Percentiles rank a stretch among this genome's conserved stretches.
Evolutionary conservation across 2,113 vertebrate species (phyloP).

Genomic region (Poecilia latipinna): DNA sequence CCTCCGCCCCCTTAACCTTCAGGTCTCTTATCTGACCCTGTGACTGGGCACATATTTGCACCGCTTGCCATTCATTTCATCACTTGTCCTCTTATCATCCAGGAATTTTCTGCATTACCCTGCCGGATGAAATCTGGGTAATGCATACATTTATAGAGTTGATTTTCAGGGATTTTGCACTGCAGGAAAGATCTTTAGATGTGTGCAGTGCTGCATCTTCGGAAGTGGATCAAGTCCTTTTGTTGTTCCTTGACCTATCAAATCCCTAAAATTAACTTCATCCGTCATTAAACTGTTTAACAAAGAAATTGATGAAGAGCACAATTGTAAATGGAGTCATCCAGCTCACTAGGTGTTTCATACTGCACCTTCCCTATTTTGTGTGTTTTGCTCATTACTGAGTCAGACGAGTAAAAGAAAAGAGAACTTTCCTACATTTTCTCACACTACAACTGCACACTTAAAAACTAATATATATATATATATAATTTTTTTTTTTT

Average conservation of each 20-base stretch:
- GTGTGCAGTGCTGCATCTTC: constrained; percentile 11
- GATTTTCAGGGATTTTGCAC: neutral
- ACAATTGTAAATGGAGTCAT: constrained; percentile 52
- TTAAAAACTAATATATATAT: too few species aligned
- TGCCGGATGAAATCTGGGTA: neutral
- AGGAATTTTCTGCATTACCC: neutral
- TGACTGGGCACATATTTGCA: constrained; percentile 26
- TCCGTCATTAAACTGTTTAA: constrained; percentile 57
- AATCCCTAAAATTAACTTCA: constrained; percentile 31
- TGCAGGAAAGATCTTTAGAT: neutral
- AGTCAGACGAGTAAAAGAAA: too few species aligned
- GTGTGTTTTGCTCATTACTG: neutral
- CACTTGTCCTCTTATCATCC: constrained; percentile 10
- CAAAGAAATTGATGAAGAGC: constrained; percentile 38
- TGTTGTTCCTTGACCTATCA: neutral
- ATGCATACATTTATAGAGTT: neutral
- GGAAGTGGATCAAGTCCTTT: constrained; percentile 13
- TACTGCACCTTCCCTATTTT: neutral
- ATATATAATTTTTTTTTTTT: too few species aligned
- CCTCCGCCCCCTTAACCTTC: constrained; percentile 25
- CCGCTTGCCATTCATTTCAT: constrained; percentile 20
- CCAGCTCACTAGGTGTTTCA: constrained; percentile 47
- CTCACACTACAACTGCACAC: too few species aligned
- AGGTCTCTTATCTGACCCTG: constrained; percentile 43
- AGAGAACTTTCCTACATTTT: too few species aligned